Evolutionary conservation across 2,888 invertebrate species (phyloP).

Genomic region (Myopa testacea): DNA sequence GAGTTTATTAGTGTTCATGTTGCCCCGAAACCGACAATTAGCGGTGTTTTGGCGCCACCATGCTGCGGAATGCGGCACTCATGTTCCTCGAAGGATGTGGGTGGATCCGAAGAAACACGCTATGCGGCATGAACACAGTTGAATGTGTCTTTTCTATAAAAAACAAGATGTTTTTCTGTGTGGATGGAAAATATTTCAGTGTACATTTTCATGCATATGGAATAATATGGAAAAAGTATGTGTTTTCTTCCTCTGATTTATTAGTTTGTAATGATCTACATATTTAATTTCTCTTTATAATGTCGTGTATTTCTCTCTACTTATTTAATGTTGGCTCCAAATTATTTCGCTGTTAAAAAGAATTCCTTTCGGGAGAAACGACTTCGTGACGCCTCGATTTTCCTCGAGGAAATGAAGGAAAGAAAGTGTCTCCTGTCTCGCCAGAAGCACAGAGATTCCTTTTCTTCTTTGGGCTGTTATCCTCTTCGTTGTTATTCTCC

Average conservation of each 20-base stretch:
- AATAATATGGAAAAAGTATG: no score
- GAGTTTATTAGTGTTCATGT: slow-evolving; percentile 29
- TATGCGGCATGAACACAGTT: no score
- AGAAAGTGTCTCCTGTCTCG: not conserved
- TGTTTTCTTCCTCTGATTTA: slow-evolving; percentile 22
- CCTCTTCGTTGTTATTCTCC: no score
- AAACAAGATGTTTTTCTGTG: no score
- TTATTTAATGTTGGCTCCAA: not conserved
- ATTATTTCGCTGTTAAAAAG: slow-evolving; percentile 13
- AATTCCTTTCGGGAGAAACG: slow-evolving; percentile 3
- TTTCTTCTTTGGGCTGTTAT: slow-evolving; percentile 5
- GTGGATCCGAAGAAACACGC: slow-evolving; percentile 17
- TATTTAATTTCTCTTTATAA: not conserved
- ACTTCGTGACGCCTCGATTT: not conserved
- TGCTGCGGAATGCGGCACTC: not conserved
- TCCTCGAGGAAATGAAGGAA: slow-evolving; percentile 1
- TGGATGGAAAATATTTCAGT: no score
- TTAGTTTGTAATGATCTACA: slow-evolving; percentile 34
- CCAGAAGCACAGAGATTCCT: not conserved
- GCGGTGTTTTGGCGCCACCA: slow-evolving; percentile 35
- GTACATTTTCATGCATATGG: not conserved
- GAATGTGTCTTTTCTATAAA: no score
- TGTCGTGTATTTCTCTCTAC: not conserved
- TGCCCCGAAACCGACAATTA: slow-evolving; percentile 24
- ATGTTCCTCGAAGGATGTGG: slow-evolving; percentile 32